A percentile compares a stretch with the other conserved stretches of the same genome.
Evolutionary conservation across 2,888 invertebrate species (phyloP).

Genomic region (Uloborus plumipes): DNA sequence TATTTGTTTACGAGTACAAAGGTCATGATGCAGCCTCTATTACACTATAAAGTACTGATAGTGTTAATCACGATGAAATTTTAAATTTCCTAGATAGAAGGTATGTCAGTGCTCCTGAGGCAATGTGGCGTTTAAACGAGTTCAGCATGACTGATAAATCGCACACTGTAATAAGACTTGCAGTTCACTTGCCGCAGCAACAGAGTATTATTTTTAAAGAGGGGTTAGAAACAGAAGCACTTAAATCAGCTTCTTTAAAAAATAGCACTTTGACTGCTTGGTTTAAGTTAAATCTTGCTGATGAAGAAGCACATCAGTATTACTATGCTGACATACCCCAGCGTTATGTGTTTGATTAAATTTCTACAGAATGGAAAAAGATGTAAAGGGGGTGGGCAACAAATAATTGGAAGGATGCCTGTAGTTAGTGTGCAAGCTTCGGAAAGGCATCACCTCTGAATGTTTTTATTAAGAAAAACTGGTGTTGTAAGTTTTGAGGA

Average conservation of each 20-base stretch:
- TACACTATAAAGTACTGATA: background rate
- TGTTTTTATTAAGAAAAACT: conserved; percentile 42
- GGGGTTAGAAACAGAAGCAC: conserved; percentile 59
- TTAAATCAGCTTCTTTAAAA: conserved; percentile 27
- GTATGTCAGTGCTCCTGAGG: conserved; percentile 43
- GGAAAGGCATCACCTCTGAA: conserved; percentile 44
- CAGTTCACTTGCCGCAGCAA: conserved; percentile 69
- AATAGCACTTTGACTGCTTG: conserved; percentile 66
- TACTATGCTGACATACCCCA: conserved; percentile 48
- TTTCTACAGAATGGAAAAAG: conserved; percentile 12
- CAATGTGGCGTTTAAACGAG: conserved; percentile 34
- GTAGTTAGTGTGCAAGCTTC: conserved; percentile 29
- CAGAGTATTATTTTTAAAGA: conserved; percentile 66
- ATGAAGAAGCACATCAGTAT: background rate
- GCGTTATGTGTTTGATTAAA: conserved; percentile 19
- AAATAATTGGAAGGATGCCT: conserved; percentile 48
- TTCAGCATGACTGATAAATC: conserved; percentile 60
- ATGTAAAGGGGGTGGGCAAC: background rate
- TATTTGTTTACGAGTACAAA: conserved; percentile 18
- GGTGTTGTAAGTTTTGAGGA: conserved; percentile 66
- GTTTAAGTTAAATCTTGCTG: conserved; percentile 64
- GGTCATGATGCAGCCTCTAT: conserved; percentile 8
- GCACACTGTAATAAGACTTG: conserved; percentile 69
- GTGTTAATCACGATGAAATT: conserved; percentile 37
- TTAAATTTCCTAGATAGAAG: conserved; percentile 7